Evolutionary conservation across 2,888 invertebrate species (phyloP), one percentile per base, ranked within the genome.

Genomic region (Chrysopilus asiliformis): DNA sequence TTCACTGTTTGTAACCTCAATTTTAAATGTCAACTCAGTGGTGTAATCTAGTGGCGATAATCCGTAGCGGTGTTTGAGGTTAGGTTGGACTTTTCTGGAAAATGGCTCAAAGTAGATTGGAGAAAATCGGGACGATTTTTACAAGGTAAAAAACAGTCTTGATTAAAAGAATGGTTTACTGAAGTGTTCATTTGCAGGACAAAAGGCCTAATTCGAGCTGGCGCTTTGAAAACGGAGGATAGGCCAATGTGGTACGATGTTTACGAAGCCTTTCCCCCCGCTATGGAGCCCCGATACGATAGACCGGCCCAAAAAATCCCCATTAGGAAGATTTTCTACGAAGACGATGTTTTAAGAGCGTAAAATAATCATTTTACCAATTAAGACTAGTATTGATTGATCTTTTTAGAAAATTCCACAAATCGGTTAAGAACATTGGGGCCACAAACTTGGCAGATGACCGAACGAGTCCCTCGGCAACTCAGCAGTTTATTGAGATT

Each of bases 241-340:
- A 72, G 81, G 44, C 97, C 97, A 1, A 41, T 95, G 8, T 97
- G 97, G 97, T 90, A 81, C 56, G 84, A 89, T 55, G 66, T 97
- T 15, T 95, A 93, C 57, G 75, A 76, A 60, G 76, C 82, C 1
- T 91, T 90, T 65, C 95, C 95, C 6, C 95, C 97, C 2, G 74
- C 76, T 45, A 63, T 74, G 29, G 85, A 87, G 52, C 95, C 95
- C 5, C 67, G 69, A 42, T 85, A 70, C 62, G 79, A 82, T 46
- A 70, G 79, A 51, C 72, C 74, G 4, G 70, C 68, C 20, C 70
- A 75, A 1, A 70, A 73, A 40, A 63, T 70, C 8, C 67, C 72
- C 9, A 60, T 89, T 8, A 71, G 65, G 49, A 64, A 70, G 45
- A 83, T 91, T 47, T 79, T 89, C 47, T 93, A 89, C 52, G 64